These are phyloP conservation scores for Sebastes glaucus DNA, from an alignment of 2,797 vertebrate genomes.

Conservation along the genomic window DNA sequence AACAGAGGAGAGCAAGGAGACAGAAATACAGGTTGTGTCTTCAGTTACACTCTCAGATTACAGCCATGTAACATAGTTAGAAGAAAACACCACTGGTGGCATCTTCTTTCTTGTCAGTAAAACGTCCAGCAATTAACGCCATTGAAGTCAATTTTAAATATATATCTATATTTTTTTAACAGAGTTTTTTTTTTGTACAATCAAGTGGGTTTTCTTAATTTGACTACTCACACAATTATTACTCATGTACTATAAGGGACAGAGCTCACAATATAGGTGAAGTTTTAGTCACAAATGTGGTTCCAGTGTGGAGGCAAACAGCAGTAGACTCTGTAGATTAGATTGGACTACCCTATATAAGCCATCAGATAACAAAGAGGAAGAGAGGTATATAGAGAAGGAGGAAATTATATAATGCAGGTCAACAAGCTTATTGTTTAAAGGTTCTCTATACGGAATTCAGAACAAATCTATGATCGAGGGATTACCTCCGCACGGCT, in stretches of 20 bases:
- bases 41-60: neutral
- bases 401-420: neutral
- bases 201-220: neutral
- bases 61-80: neutral
- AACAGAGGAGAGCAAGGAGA: neutral
- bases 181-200: neutral
- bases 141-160: too few species aligned
- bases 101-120: neutral
- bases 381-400: neutral
- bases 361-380: neutral
- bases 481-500: neutral
- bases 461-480: neutral
- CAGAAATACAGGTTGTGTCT: neutral
- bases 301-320: neutral
- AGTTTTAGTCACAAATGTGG: neutral
- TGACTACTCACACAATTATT: neutral
- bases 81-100: neutral
- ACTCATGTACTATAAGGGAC: neutral
- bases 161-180: neutral
- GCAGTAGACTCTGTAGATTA: neutral
- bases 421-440: neutral
- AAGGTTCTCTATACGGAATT: neutral
- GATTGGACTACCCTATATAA: too few species aligned
- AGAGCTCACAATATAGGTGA: neutral
- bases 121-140: too few species aligned